phyloP scores from a whole-genome alignment of 2,888 invertebrate species.

The Neelides folsomi region DNA sequence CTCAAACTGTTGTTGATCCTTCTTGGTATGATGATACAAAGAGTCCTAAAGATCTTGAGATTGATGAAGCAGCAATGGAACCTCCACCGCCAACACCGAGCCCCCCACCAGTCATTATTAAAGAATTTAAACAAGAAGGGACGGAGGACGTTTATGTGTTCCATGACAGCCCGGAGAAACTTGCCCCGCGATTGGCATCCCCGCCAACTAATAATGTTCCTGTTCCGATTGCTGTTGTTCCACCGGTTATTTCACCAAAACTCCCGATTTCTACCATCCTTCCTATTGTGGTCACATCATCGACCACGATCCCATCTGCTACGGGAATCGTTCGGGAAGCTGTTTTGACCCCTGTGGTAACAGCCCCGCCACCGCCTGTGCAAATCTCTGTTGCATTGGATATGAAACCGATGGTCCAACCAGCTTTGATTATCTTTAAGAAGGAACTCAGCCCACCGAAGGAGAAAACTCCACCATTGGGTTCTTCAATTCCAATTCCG shows the following conservation, averaged over 20 bases:
- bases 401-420: not conserved
- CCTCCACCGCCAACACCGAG: conserved; percentile 63
- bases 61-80: conserved; percentile 30
- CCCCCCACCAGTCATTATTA: conserved; percentile 63
- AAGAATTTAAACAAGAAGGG: not conserved
- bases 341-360: too few species aligned
- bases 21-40: conserved; percentile 7
- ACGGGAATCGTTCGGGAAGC: too few species aligned
- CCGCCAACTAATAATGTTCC: not conserved
- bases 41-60: conserved; percentile 26
- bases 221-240: not conserved
- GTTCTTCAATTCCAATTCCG: too few species aligned
- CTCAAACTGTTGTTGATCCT: conserved; percentile 1
- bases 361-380: not conserved
- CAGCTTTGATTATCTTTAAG: conserved; percentile 1
- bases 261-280: not conserved
- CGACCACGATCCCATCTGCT: too few species aligned
- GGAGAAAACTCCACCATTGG: conserved; percentile 9
- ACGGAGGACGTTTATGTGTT: conserved; percentile 74
- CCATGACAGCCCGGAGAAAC: conserved; percentile 45
- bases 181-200: not conserved
- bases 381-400: not conserved
- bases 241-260: not conserved
- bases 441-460: not conserved
- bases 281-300: too few species aligned